Evolutionary conservation across 2,888 invertebrate species (phyloP).

Genomic region (Caenorhabditis imperialis): DNA sequence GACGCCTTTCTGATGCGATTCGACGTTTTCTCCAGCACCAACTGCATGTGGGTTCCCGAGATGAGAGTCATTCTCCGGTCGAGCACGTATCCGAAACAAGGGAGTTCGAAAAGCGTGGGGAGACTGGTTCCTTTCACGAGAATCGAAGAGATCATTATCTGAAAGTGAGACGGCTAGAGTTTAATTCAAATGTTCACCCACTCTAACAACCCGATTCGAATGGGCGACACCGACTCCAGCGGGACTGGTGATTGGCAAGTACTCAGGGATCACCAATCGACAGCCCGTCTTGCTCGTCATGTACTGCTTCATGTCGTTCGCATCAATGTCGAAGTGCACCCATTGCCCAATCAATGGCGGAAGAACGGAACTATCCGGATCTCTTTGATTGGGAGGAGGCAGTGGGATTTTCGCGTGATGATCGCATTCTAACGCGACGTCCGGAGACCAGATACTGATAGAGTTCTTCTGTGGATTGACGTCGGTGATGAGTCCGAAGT

Average conservation of each 20-base stretch:
- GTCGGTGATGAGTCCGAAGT: constrained; percentile 18
- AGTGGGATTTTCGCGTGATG: constrained; percentile 14
- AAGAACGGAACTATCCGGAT: constrained; percentile 10
- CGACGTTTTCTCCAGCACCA: constrained; percentile 23
- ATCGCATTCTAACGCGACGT: constrained; percentile 8
- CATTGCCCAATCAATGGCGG: constrained; percentile 25
- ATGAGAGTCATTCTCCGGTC: constrained; percentile 6
- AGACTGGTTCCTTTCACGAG: constrained; percentile 22
- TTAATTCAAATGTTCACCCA: not conserved
- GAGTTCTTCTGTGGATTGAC: not conserved
- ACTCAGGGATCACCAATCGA: constrained; percentile 16
- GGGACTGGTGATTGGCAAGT: constrained; percentile 34
- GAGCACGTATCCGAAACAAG: constrained; percentile 15
- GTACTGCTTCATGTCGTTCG: not conserved
- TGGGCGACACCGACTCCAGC: constrained; percentile 25
- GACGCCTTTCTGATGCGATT: not conserved
- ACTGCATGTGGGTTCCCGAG: constrained; percentile 22
- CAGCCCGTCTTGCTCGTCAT: not conserved
- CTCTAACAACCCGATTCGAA: constrained; percentile 8
- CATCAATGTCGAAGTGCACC: constrained; percentile 24
- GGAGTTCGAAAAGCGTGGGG: constrained; percentile 19
- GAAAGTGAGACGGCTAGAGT: not conserved
- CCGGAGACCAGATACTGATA: constrained; percentile 13
- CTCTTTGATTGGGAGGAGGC: constrained; percentile 17
- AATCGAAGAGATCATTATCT: constrained; percentile 23